Conservation (phyloP, 23 tunicate species). For the Ciona savignyi region DNA sequence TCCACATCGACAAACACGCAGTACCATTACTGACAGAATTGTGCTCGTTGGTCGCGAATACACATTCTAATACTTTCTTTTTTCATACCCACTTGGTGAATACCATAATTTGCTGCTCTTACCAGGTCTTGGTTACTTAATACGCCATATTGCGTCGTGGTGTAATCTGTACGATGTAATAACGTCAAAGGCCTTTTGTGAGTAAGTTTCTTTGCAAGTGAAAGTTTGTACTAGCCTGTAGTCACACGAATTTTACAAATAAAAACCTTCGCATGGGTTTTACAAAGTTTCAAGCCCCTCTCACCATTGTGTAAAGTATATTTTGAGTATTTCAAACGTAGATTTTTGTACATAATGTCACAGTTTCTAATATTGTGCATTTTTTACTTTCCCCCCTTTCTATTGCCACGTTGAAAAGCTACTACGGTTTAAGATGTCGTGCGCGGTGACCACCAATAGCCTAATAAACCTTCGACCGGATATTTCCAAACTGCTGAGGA, state of each 20-base stretch:
- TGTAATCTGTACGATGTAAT: too few species aligned
- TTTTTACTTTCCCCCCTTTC: constrained; percentile 12
- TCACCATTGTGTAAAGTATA: background rate
- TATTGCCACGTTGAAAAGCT: constrained; percentile 24
- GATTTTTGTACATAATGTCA: constrained; percentile 6
- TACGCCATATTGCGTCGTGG: too few species aligned
- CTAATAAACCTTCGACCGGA: constrained; percentile 20
- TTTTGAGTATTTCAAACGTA: background rate
- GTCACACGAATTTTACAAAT: background rate
- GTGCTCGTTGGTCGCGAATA: too few species aligned
- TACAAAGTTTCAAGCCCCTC: constrained; percentile 6
- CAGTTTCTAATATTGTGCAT: constrained; percentile 6
- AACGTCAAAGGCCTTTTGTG: background rate
- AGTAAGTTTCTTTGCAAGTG: background rate
- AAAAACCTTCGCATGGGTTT: background rate
- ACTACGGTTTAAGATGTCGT: constrained; percentile 30
- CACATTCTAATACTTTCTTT: too few species aligned
- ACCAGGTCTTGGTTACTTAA: background rate
- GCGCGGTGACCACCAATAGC: constrained; percentile 18
- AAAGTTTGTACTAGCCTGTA: background rate
- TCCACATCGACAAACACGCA: background rate
- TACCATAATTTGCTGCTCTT: background rate
- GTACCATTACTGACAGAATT: too few species aligned
- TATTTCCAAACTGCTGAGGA: too few species aligned
- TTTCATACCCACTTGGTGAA: too few species aligned